phyloP scores from a whole-genome alignment of 2,113 vertebrate genomes.

The Syngnathus floridae region DNA sequence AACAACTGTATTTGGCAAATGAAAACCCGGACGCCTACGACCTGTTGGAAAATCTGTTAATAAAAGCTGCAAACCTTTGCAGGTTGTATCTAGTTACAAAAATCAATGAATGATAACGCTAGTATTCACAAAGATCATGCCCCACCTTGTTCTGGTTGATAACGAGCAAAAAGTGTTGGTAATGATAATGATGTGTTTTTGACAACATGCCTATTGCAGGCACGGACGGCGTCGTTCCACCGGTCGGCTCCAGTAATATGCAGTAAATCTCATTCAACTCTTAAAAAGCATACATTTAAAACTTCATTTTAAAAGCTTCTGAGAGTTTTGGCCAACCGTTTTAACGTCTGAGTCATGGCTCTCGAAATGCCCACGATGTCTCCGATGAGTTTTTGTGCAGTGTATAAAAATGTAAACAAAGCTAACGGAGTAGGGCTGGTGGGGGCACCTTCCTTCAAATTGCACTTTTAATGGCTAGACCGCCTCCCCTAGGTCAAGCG shows the following conservation, averaged over 20 bases:
- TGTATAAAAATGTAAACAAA: conserved; percentile 7
- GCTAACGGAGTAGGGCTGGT: background rate
- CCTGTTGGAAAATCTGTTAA: too few relatives aligned
- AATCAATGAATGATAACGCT: too few relatives aligned
- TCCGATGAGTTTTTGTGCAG: background rate
- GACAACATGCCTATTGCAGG: background rate
- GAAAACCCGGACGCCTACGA: too few relatives aligned
- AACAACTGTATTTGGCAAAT: too few relatives aligned
- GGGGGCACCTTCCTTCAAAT: conserved; percentile 4
- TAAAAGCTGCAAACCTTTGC: too few relatives aligned
- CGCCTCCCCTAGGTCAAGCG: conserved; percentile 2
- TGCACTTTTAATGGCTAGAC: conserved; percentile 27
- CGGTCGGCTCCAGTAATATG: background rate
- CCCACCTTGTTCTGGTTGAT: too few relatives aligned
- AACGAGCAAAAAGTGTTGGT: too few relatives aligned
- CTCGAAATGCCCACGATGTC: background rate
- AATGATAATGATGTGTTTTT: too few relatives aligned
- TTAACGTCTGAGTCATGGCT: background rate
- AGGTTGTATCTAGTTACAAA: too few relatives aligned
- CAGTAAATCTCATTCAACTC: background rate
- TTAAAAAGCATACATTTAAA: background rate
- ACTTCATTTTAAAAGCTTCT: background rate
- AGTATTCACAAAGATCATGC: too few relatives aligned
- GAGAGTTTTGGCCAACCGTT: background rate
- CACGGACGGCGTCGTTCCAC: too few relatives aligned